Evolutionary conservation across 2,113 vertebrate genomes (phyloP).

Genomic region (Chionodraco myersi): DNA sequence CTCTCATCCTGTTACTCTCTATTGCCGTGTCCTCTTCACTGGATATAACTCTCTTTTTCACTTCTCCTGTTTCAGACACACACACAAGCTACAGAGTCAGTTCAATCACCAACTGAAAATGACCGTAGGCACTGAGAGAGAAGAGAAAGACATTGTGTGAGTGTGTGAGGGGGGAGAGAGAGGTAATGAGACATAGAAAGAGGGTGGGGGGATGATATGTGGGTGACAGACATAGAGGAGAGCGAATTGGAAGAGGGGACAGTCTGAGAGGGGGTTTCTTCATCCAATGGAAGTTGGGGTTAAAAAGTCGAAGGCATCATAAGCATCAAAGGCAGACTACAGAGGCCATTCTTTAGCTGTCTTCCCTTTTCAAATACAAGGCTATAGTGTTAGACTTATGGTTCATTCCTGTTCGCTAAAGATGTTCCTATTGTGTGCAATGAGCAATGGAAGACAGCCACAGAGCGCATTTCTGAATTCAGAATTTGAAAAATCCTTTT

Average conservation of each 20-base stretch:
- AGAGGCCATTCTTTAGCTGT: constrained; percentile 61
- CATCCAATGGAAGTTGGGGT: constrained; percentile 68
- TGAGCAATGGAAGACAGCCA: constrained; percentile 12
- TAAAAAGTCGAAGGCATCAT: constrained; percentile 75
- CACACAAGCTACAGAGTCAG: constrained; percentile 47
- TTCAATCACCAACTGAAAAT: constrained; percentile 73
- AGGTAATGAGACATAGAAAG: constrained; percentile 68
- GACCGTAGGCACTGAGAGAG: constrained; percentile 64
- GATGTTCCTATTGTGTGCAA: constrained; percentile 29
- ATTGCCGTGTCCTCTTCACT: constrained; percentile 48
- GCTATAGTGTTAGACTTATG: constrained; percentile 53
- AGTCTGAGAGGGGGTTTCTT: constrained; percentile 16
- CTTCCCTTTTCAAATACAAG: constrained; percentile 50
- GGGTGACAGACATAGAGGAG: constrained; percentile 33
- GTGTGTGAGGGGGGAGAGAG: constrained; percentile 5
- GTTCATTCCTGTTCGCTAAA: constrained; percentile 29
- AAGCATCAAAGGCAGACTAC: constrained; percentile 67
- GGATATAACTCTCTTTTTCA: constrained; percentile 44
- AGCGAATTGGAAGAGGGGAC: constrained; percentile 51
- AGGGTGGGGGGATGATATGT: not conserved
- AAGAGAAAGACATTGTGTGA: constrained; percentile 58
- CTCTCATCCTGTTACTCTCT: constrained; percentile 60
- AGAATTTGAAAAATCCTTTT: constrained; percentile 61
- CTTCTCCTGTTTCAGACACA: constrained; percentile 55
- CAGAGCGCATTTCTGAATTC: constrained; percentile 23